Conservation (phyloP, 2,113 vertebrate species). For the Bambusicola thoracicus region DNA sequence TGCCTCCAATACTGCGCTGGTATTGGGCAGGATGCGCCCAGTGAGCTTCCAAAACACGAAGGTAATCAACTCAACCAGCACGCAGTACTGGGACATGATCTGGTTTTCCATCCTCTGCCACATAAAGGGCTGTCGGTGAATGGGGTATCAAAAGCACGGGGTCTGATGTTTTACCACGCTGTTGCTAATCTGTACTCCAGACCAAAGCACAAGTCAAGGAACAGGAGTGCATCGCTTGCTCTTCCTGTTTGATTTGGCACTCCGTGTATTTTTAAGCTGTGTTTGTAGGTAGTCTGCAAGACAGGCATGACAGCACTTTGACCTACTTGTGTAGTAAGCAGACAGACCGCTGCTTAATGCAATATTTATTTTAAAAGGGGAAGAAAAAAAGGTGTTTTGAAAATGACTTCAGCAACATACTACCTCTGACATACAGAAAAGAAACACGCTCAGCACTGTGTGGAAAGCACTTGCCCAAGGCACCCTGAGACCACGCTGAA, state of each 20-base stretch:
- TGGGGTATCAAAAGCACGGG: background rate
- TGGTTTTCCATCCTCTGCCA: background rate
- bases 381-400: background rate
- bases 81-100: background rate
- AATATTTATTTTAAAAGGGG: background rate
- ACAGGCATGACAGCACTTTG: background rate
- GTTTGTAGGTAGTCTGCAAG: background rate
- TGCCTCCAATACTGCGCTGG: background rate
- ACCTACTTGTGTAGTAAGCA: background rate
- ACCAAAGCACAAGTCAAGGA: background rate
- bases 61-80: background rate
- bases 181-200: background rate
- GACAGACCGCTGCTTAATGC: background rate
- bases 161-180: background rate
- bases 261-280: background rate
- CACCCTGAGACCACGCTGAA: no score
- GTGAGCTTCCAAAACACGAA: background rate
- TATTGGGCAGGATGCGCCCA: background rate
- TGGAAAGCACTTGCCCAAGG: background rate
- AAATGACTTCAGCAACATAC: slow-evolving; percentile 37
- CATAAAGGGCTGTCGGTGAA: background rate
- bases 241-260: background rate
- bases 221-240: background rate
- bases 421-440: slow-evolving; percentile 65
- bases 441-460: background rate